Conservation (phyloP, 2,888 invertebrate species). For the Physocephala rufipes region DNA sequence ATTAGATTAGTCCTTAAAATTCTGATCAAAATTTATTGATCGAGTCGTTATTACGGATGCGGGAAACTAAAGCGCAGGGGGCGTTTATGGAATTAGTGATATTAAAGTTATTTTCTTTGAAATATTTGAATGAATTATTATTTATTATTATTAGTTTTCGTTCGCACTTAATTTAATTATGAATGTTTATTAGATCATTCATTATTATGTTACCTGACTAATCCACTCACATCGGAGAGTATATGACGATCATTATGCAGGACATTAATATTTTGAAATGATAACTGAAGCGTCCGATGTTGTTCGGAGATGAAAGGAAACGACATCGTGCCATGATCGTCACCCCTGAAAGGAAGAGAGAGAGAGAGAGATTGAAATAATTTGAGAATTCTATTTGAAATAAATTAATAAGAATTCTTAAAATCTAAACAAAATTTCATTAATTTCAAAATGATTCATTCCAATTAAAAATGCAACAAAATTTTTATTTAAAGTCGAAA, state of each 20-base stretch:
- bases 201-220: slow-evolving; percentile 67
- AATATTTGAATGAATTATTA: no score
- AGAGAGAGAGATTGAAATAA: background rate
- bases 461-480: no score
- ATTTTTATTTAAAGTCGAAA: no score
- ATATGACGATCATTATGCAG: slow-evolving; percentile 69
- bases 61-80: no score
- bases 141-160: no score
- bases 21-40: no score
- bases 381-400: background rate
- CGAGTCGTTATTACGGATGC: no score
- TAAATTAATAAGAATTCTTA: no score
- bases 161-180: no score
- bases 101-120: no score
- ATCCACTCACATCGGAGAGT: slow-evolving; percentile 76
- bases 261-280: slow-evolving; percentile 73
- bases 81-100: no score
- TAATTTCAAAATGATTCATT: background rate
- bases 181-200: background rate
- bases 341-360: slow-evolving; percentile 66
- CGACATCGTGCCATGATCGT: slow-evolving; percentile 69
- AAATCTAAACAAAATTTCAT: background rate
- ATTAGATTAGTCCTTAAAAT: no score
- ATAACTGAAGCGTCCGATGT: slow-evolving; percentile 73
- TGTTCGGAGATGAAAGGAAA: slow-evolving; percentile 71